phyloP scores from a whole-genome alignment of 1,140 invertebrate species.

The Catajapyx aquilonaris region DNA sequence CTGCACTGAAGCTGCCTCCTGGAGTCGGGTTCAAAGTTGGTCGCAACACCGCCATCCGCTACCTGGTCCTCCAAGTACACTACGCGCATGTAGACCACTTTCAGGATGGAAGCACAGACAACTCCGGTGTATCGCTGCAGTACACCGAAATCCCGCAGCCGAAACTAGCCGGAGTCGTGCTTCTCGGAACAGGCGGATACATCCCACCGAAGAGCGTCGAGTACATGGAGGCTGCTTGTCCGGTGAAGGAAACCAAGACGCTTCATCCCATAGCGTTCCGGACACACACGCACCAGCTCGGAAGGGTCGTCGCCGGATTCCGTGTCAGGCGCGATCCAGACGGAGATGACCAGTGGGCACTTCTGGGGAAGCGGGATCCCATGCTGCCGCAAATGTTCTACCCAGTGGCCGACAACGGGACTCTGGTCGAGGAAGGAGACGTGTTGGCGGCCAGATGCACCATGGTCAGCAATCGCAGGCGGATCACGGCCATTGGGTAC shows the following conservation, averaged over 20 bases:
- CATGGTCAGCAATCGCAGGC: conserved; percentile 50
- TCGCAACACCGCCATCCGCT: conserved; percentile 43
- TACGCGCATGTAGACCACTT: conserved; percentile 57
- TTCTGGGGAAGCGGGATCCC: conserved; percentile 80
- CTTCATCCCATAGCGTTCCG: conserved; percentile 89
- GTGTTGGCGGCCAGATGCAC: conserved; percentile 69
- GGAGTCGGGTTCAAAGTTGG: conserved; percentile 67
- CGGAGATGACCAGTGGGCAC: conserved; percentile 45
- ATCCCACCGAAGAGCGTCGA: conserved; percentile 48
- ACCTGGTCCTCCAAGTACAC: conserved; percentile 81
- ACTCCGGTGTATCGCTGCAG: conserved; percentile 56
- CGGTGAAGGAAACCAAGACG: conserved; percentile 52
- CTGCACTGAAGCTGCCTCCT: conserved; percentile 56
- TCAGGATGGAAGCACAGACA: conserved; percentile 48
- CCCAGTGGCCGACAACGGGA: conserved; percentile 38
- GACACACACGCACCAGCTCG: conserved; percentile 78
- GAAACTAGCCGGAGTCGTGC: conserved; percentile 67
- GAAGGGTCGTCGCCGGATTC: conserved; percentile 74
- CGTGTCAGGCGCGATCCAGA: conserved; percentile 34
- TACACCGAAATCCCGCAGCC: conserved; percentile 49
- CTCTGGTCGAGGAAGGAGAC: conserved; percentile 43
- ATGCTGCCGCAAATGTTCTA: conserved; percentile 93
- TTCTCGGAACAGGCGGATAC: conserved; percentile 58
- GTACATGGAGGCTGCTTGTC: conserved; percentile 74
- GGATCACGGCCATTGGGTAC: conserved; percentile 55